phyloP scores from a whole-genome alignment of 2,888 invertebrate species.

The Synanthedon vespiformis region DNA sequence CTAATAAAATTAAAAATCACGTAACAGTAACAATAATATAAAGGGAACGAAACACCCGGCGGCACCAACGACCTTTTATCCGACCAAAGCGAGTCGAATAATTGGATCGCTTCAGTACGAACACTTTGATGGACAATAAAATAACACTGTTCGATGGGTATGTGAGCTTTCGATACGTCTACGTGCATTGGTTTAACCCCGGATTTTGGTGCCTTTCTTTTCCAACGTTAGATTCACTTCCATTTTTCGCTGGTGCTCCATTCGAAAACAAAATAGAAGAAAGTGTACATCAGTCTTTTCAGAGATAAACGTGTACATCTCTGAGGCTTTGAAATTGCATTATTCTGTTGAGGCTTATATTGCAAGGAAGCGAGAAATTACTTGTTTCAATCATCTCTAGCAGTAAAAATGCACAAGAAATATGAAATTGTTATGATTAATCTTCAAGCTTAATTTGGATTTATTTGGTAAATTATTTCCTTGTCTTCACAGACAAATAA shows the following conservation, averaged over 20 bases:
- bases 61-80: slow-evolving; percentile 11
- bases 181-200: slow-evolving; percentile 19
- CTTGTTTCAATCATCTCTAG: no score
- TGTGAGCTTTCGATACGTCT: slow-evolving; percentile 20
- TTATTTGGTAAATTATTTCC: no score
- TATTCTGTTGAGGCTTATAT: no score
- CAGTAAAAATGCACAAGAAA: no score
- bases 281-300: neutral
- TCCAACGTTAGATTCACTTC: slow-evolving; percentile 4
- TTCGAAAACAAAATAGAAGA: neutral
- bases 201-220: slow-evolving; percentile 11
- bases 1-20: slow-evolving; percentile 1
- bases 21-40: slow-evolving; percentile 15
- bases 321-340: neutral
- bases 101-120: slow-evolving; percentile 27
- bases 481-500: no score
- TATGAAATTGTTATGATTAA: no score
- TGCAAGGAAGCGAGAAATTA: no score
- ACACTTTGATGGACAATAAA: slow-evolving; percentile 34
- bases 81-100: slow-evolving; percentile 17
- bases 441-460: no score
- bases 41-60: slow-evolving; percentile 8
- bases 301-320: neutral
- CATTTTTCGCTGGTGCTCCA: neutral
- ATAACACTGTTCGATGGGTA: slow-evolving; percentile 22